Conservation (phyloP, 2,888 invertebrate genomes). For the Lordiphosa andalusiaca region DNA sequence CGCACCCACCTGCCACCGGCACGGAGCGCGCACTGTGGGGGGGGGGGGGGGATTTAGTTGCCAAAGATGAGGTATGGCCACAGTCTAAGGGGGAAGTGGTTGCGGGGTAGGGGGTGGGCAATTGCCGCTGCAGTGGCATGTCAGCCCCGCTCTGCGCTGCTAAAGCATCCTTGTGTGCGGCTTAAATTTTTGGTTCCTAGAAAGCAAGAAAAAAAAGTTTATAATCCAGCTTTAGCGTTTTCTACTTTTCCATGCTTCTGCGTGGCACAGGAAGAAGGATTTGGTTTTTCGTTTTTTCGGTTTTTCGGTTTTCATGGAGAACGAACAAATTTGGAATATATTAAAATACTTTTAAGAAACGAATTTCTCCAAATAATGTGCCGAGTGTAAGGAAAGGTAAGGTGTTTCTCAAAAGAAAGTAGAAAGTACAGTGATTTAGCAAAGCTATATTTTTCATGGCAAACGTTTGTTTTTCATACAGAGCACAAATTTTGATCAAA, state of each 20-base stretch:
- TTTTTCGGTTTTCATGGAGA: neutral
- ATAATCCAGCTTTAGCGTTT: conserved; percentile 60
- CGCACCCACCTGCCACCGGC: conserved; percentile 4
- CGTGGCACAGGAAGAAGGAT: neutral
- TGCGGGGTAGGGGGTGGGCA: conserved; percentile 1
- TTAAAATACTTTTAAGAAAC: too few species aligned
- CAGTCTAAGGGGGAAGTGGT: neutral
- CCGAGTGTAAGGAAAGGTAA: too few species aligned
- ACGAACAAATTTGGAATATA: neutral
- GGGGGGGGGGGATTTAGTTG: conserved; percentile 52
- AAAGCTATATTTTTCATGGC: too few species aligned
- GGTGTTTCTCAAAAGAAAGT: too few species aligned
- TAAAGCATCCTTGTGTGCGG: conserved; percentile 37
- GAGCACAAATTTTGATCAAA: too few species aligned
- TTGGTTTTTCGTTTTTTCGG: neutral
- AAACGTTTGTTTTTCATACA: too few species aligned
- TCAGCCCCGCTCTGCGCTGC: conserved; percentile 12
- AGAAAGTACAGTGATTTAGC: too few species aligned
- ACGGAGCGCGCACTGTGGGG: conserved; percentile 34
- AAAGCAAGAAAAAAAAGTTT: conserved; percentile 41
- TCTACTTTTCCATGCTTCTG: conserved; percentile 6
- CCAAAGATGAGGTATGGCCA: conserved; percentile 29
- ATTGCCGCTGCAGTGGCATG: conserved; percentile 6
- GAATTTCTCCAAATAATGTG: too few species aligned
- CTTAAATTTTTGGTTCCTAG: conserved; percentile 63